Base-by-base conservation (phyloP, 1,140 invertebrate genomes). In the Psix sp. region DNA sequence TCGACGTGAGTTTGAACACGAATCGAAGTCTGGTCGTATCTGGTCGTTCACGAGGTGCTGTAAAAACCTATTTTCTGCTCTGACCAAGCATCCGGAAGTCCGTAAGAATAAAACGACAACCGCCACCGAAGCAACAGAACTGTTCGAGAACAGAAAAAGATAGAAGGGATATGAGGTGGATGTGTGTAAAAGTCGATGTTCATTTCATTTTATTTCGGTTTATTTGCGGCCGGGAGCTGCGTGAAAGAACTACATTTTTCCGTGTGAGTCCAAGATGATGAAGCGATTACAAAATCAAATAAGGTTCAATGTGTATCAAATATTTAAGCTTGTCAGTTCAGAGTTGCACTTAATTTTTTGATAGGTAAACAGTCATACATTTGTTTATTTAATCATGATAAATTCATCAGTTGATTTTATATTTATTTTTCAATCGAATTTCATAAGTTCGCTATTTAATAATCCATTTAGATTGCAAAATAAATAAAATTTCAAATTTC, bases 11-110 rank as follows among this genome's bases (percentile, higher is more conserved):
- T 49, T 66, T 11, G 54, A 70, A 77, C 49, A 59, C 57, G 68
- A 74, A 76, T 76, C 72, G 75, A 79, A 76, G 60, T 65, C 40
- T 3, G 35, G 54, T 75, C 68, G 67, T 76, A 74, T 77, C 66
- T 57, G 51, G 56, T 67, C 75, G 73, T 76, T 76, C 70, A 67
- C 62, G 59, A 66, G 38, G 43, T 39, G 68, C 72, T 48, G 72
- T 77, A 77, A 76, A 77, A 79, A 74, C 66, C 76, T 75, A 80
- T 78, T 78, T 78, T 77, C 65, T 68, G 42, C 71, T 46, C 52
- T 66, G 59, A 43, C 45, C 49, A 62, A 68, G 72, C 51, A 56
- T 63, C 59, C 51, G 42, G 42, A 73, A 75, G 65, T 54, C 60
- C 52, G 65, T 48, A 66, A 71, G 65, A 71, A 78, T 76, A 71